Base-by-base conservation (phyloP, 1,140 invertebrate species). In the Aphaenogaster ashmeadi region DNA sequence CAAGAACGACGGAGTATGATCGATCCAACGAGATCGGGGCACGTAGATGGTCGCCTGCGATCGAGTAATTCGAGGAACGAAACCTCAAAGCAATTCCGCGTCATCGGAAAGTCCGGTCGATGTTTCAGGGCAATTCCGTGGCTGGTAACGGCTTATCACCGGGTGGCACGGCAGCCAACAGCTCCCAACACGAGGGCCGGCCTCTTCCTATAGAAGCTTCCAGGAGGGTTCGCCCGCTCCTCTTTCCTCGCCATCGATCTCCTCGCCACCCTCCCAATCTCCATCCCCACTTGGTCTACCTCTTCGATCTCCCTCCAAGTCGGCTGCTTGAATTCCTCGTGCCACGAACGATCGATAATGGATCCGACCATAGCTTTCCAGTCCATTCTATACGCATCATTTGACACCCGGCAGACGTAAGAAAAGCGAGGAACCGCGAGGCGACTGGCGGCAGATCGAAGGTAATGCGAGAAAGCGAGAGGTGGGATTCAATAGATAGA, bases 321-420 rank as follows among this genome's bases (percentile, higher is more conserved):
- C 52, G 72, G 62, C 56, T 87, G 89, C 86, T 90, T 74, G 89
- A 91, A 92, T 91, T 88, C 90, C 83, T 84, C 36, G 72, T 52
- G 86, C 67, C 41, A 50, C 75, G 81, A 52, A 87, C 83, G 92
- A 92, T 94, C 93, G 91, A 94, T 94, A 94, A 94, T 94, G 91
- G 93, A 94, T 94, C 93, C 87, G 89, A 84, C 88, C 88, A 75
- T 84, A 90, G 92, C 93, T 94, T 92, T 94, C 90, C 90, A 94
- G 92, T 93, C 92, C 90, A 94, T 94, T 94, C 92, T 92, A 92
- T 92, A 93, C 93, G 93, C 93, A 94, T 94, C 93, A 93, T 94
- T 94, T 94, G 93, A 94, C 93, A 94, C 93, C 89, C 92, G 92
- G 93, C 93, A 93, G 93, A 94, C 91, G 91, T 87, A 87, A 91